Conservation (phyloP, 2,888 invertebrate species). For the Xylophagus ater region DNA sequence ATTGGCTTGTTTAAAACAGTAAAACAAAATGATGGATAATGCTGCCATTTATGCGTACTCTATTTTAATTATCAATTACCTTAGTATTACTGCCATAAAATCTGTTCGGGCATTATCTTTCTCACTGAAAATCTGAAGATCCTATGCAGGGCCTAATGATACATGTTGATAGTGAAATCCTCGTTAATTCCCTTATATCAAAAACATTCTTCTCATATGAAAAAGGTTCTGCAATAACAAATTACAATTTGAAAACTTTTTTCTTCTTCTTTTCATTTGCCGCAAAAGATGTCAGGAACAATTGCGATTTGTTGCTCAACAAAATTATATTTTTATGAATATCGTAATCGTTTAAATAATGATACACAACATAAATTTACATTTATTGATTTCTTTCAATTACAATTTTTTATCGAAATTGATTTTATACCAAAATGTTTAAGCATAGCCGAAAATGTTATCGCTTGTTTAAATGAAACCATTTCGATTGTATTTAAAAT, state of each 20-base stretch:
- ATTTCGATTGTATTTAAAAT: constrained; percentile 53
- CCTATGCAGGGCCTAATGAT: too few relatives aligned
- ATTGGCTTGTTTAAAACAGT: too few relatives aligned
- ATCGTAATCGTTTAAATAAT: constrained; percentile 46
- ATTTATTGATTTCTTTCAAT: constrained; percentile 58
- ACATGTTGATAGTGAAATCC: too few relatives aligned
- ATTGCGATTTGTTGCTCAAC: constrained; percentile 7
- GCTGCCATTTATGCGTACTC: too few relatives aligned
- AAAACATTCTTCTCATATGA: too few relatives aligned
- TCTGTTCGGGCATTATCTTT: too few relatives aligned
- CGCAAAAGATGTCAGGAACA: constrained; percentile 13
- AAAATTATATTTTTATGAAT: constrained; percentile 44
- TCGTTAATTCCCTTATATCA: too few relatives aligned
- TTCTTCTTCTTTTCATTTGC: constrained; percentile 1
- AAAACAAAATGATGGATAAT: too few relatives aligned
- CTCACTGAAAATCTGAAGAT: too few relatives aligned
- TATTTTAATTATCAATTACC: too few relatives aligned
- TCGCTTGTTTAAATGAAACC: constrained; percentile 50
- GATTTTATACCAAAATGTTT: constrained; percentile 50
- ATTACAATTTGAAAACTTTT: neutral
- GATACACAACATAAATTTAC: constrained; percentile 54
- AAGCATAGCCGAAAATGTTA: constrained; percentile 54
- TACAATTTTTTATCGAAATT: constrained; percentile 52
- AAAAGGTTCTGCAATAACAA: too few relatives aligned
- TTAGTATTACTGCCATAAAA: too few relatives aligned